Base-by-base conservation (phyloP, 1,140 invertebrate species). In the Sweltsa coloradensis region DNA sequence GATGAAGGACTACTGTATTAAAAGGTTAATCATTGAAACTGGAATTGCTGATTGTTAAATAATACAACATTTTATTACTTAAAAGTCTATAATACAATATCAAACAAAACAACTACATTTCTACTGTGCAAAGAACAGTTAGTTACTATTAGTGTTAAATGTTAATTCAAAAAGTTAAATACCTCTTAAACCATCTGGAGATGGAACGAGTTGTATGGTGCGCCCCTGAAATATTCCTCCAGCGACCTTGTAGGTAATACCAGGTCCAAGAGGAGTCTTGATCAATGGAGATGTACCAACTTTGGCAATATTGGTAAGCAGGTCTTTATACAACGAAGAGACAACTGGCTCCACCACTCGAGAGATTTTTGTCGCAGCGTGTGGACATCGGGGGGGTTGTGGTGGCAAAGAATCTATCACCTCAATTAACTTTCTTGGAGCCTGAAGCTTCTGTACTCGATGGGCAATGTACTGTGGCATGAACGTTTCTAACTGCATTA, bases 401-500 rank as follows among this genome's bases (percentile, higher is more conserved):
- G 74, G 68, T 7, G 77, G 73, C 36, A 69, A 60, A 44, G 54
- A 66, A 57, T 87, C 79, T 47, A 86, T 74, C 63, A 89, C 82
- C 62, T 88, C 80, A 37, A 92, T 86, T 2, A 85, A 61, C 55
- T 78, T 78, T 34, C 73, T 67, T 5, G 81, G 74, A n/a, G 83
- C 76, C 55, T 81, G 76, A 39, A 86, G 74, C 54, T 81, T 76
- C 46, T 74, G 76, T 25, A 85, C 75, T 57, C 86, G 74, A 63
- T 91, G 85, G 36, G 88, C 83, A 31, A 81, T 80, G 69, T 88
- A 93, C 3, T 89, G 88, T 41, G 81, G 83, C 26, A 88, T 57
- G 34, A 72, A 71, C 41, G 70, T 58, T 60, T 91, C 87, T 60
- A 89, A 64, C 53, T 85, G 71, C 36, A 80, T 58, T 16, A 91